phyloP scores from a whole-genome alignment of 2,113 vertebrate genomes.

The Herpailurus yagouaroundi region DNA sequence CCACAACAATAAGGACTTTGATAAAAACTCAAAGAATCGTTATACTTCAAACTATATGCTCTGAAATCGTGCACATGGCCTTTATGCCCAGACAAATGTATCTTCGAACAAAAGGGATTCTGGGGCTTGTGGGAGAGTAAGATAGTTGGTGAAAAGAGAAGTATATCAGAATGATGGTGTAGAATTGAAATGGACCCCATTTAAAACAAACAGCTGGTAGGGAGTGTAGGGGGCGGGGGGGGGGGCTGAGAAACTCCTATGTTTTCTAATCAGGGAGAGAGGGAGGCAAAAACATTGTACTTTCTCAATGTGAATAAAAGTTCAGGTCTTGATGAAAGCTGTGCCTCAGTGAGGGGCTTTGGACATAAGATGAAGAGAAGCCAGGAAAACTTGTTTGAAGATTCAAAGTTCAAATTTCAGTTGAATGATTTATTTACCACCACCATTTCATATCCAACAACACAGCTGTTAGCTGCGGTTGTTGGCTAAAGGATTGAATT shows the following conservation, averaged over 20 bases:
- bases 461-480: not conserved
- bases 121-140: constrained; percentile 65
- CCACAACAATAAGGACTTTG: constrained; percentile 73
- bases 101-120: constrained; percentile 52
- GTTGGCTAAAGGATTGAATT: not conserved
- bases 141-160: constrained; percentile 6
- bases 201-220: constrained; percentile 49
- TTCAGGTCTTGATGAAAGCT: not conserved
- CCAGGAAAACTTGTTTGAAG: not conserved
- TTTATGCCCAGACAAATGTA: constrained; percentile 62
- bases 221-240: constrained; percentile 9
- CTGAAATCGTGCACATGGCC: not conserved
- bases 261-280: constrained; percentile 63
- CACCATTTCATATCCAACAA: not conserved
- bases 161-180: constrained; percentile 37
- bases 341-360: not conserved
- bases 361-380: not conserved
- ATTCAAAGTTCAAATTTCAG: not conserved
- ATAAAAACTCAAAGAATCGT: constrained; percentile 71
- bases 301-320: not conserved
- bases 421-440: not conserved
- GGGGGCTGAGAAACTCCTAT: constrained; percentile 7
- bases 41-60: constrained; percentile 47
- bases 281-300: not conserved
- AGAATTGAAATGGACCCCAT: not conserved